Evolutionary conservation across 2,888 invertebrate genomes (phyloP).

Genomic region (Falcaria lacertinaria): DNA sequence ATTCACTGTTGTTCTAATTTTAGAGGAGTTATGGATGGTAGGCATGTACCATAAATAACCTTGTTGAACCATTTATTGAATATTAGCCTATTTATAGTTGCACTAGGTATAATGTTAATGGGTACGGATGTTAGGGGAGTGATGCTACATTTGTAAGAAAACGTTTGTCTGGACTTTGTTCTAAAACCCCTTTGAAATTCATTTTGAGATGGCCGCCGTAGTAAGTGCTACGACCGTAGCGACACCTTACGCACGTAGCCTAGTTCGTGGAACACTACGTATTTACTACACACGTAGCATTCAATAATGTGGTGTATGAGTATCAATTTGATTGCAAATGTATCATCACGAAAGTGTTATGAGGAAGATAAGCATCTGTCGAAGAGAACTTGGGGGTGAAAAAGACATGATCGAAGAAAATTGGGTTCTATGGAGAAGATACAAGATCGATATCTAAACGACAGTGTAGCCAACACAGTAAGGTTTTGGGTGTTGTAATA

Average conservation of each 20-base stretch:
- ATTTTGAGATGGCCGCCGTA: too few species aligned
- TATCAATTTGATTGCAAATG: neutral
- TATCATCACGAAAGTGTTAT: neutral
- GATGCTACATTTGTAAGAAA: constrained; percentile 23
- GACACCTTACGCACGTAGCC: neutral
- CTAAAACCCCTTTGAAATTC: neutral
- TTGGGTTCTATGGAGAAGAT: neutral
- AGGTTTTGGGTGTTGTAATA: constrained; percentile 14
- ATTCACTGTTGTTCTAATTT: constrained; percentile 52
- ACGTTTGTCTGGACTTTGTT: neutral
- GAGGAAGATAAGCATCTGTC: neutral
- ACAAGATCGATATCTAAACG: neutral
- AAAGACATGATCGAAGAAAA: neutral
- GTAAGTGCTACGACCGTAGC: too few species aligned
- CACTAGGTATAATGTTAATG: constrained; percentile 48
- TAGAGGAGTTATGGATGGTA: constrained; percentile 48
- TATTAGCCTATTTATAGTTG: constrained; percentile 57
- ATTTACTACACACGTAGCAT: neutral
- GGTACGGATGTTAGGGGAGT: constrained; percentile 8
- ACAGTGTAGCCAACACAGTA: neutral
- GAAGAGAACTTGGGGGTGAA: neutral
- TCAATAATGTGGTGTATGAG: neutral
- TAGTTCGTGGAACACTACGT: neutral
- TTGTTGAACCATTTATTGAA: constrained; percentile 58
- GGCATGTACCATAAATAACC: constrained; percentile 35